Evolutionary conservation across 2,797 vertebrate species (phyloP).

Genomic region (Astyanax mexicanus): DNA sequence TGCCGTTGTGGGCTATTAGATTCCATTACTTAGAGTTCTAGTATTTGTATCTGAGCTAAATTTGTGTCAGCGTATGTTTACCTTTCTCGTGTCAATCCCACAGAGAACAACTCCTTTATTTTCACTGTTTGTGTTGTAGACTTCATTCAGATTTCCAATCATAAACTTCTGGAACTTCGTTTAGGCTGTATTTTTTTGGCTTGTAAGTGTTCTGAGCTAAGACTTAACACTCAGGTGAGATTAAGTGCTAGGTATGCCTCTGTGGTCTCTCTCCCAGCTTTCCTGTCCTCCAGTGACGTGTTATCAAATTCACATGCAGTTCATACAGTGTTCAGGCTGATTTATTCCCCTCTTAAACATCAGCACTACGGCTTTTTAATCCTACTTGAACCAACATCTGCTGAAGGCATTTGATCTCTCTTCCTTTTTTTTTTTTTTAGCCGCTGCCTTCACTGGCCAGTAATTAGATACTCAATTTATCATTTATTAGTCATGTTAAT

Average conservation of each 20-base stretch:
- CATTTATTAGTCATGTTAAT: constrained; percentile 19
- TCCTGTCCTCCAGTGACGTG: constrained; percentile 32
- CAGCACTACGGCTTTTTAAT: constrained; percentile 45
- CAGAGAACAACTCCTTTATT: not conserved
- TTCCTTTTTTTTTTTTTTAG: not conserved
- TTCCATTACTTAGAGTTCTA: not conserved
- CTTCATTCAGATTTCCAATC: not conserved
- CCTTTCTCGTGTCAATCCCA: not conserved
- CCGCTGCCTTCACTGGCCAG: not conserved
- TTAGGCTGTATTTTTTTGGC: not conserved
- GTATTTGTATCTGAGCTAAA: too few relatives aligned
- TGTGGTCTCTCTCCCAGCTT: constrained; percentile 23
- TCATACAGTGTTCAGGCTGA: constrained; percentile 44
- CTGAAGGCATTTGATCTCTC: constrained; percentile 41
- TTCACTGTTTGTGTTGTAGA: not conserved
- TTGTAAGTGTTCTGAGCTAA: constrained; percentile 21
- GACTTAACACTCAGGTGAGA: constrained; percentile 33
- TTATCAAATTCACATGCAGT: constrained; percentile 46
- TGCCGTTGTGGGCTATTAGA: not conserved
- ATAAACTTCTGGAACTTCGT: not conserved
- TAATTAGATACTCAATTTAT: constrained; percentile 32
- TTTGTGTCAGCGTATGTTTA: not conserved
- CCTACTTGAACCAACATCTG: constrained; percentile 45
- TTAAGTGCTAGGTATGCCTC: constrained; percentile 21
- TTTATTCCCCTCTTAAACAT: constrained; percentile 53